phyloP scores from a whole-genome alignment of 2,888 invertebrate genomes.

The Tipula unca region DNA sequence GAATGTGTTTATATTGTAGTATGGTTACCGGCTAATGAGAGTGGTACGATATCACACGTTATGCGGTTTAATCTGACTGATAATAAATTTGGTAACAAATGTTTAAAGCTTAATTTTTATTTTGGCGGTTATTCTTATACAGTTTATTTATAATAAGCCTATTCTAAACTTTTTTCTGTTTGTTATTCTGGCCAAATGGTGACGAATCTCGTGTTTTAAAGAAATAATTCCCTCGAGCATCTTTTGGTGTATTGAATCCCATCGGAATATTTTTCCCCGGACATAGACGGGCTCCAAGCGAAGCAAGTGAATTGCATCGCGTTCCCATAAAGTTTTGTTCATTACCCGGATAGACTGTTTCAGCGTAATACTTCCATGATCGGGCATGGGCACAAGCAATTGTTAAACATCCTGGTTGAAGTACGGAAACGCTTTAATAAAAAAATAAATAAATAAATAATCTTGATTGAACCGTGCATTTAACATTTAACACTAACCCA shows the following conservation, averaged over 20 bases:
- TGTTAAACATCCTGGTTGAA: conserved; percentile 22
- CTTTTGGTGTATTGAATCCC: conserved; percentile 19
- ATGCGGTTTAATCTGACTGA: too few relatives aligned
- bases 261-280: background rate
- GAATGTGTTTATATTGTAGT: too few relatives aligned
- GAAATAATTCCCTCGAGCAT: conserved; percentile 22
- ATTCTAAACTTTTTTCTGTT: background rate
- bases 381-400: conserved; percentile 22
- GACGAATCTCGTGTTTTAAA: background rate
- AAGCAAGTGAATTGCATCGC: conserved; percentile 18
- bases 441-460: background rate
- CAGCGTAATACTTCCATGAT: conserved; percentile 23
- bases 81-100: too few relatives aligned
- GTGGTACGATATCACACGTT: background rate
- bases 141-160: too few relatives aligned
- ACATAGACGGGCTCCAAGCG: background rate
- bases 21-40: background rate
- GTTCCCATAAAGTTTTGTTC: conserved; percentile 21
- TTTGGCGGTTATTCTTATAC: too few relatives aligned
- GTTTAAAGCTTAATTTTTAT: too few relatives aligned
- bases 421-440: background rate
- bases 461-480: too few relatives aligned
- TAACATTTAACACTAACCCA: background rate
- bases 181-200: background rate
- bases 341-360: conserved; percentile 21